A percentile compares a stretch with the other conserved stretches of the same genome.
Conservation (phyloP, 2,888 invertebrate genomes). For the Eupithecia pulchellata region DNA sequence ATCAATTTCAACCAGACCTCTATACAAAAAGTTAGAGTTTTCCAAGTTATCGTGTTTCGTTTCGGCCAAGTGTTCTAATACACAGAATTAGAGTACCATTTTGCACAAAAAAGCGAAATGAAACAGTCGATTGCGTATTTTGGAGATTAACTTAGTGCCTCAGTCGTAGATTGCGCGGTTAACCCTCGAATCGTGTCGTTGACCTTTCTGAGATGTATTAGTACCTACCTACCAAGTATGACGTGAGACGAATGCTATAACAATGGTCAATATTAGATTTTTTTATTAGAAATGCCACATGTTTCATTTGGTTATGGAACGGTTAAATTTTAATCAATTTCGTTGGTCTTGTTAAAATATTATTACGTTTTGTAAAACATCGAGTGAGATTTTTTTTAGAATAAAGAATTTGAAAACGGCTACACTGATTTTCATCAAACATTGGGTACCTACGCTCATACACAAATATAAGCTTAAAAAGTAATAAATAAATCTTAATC, state of each 20-base stretch:
- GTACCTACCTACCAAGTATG: background rate
- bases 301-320: constrained; percentile 1
- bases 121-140: too few relatives aligned
- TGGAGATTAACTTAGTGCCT: background rate
- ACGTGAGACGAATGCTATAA: background rate
- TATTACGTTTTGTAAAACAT: background rate
- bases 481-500: too few relatives aligned
- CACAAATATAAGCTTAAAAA: background rate
- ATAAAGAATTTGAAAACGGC: background rate
- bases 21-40: background rate
- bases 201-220: background rate
- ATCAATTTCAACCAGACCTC: background rate
- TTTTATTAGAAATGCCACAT: background rate
- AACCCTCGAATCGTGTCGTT: background rate
- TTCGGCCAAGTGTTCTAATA: too few relatives aligned
- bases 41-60: too few relatives aligned
- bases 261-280: background rate
- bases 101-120: too few relatives aligned
- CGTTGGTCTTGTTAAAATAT: background rate
- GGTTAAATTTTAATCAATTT: background rate
- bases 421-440: background rate
- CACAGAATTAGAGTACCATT: too few relatives aligned
- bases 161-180: background rate
- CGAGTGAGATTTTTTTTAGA: background rate
- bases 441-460: too few relatives aligned